phyloP scores from a whole-genome alignment of 2,888 invertebrate genomes.

The Andrena praecox region DNA sequence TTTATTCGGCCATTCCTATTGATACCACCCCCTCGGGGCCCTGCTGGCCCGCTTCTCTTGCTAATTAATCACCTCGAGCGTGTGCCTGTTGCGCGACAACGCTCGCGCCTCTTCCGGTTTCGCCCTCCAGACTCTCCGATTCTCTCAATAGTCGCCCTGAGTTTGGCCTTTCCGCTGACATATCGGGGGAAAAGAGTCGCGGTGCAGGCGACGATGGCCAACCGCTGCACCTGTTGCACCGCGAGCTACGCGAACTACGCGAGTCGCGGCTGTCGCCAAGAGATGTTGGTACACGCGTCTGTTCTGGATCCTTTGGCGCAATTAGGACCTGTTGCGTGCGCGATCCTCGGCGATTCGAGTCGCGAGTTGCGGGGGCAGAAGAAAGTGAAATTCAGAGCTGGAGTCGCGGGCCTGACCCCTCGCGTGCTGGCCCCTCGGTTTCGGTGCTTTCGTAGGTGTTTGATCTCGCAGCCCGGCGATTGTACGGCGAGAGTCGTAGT shows the following conservation, averaged over 20 bases:
- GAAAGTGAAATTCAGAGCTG: too few species aligned
- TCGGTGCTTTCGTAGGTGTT: conserved; percentile 7
- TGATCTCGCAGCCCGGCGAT: conserved; percentile 10
- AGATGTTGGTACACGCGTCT: conserved; percentile 28
- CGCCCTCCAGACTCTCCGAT: not conserved
- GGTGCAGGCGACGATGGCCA: conserved; percentile 12
- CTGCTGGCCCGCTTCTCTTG: conserved; percentile 47
- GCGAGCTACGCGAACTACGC: conserved; percentile 48
- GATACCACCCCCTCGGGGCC: conserved; percentile 63
- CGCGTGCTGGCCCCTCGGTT: not conserved
- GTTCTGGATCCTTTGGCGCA: conserved; percentile 24
- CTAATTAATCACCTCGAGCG: conserved; percentile 77
- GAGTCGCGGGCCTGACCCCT: not conserved
- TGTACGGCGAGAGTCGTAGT: conserved; percentile 18
- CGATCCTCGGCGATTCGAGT: not conserved
- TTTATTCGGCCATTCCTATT: conserved; percentile 72
- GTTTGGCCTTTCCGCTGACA: not conserved
- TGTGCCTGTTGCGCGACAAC: conserved; percentile 77
- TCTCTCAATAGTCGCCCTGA: not conserved
- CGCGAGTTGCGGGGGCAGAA: too few species aligned
- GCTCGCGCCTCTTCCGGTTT: conserved; percentile 34
- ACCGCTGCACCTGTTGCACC: conserved; percentile 75
- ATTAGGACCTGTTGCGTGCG: conserved; percentile 75
- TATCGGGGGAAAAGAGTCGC: not conserved
- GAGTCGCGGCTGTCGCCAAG: conserved; percentile 51